Evolutionary conservation across 2,113 vertebrate species (phyloP).

Genomic region (Pterocles gutturalis): DNA sequence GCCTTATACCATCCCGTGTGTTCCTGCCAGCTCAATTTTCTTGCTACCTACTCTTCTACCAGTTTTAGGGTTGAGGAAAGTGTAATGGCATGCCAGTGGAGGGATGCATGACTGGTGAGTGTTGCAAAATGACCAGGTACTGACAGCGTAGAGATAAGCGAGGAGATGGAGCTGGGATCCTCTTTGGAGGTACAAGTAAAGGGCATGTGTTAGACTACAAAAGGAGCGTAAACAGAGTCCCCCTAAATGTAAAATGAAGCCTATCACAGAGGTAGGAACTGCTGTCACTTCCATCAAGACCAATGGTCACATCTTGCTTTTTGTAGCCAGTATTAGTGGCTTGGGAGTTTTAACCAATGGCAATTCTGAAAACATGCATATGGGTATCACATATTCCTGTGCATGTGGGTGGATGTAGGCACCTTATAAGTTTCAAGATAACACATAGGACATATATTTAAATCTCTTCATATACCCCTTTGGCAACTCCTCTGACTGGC

Average conservation of each 20-base stretch:
- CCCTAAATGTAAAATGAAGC: accelerated
- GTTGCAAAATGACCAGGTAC: not conserved
- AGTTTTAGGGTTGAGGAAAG: not conserved
- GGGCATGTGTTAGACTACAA: not conserved
- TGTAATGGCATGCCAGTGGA: accelerated
- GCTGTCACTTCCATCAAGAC: not conserved
- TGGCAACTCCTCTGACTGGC: not conserved
- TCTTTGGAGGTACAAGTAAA: not conserved
- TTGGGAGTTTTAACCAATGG: not conserved
- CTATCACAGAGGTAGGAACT: not conserved
- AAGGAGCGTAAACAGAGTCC: not conserved
- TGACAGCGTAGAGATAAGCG: not conserved
- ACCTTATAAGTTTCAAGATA: not conserved
- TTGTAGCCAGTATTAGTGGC: not conserved
- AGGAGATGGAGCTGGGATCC: not conserved
- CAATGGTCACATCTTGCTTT: not conserved
- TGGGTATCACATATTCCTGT: not conserved
- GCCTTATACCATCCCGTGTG: not conserved
- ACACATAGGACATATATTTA: not conserved
- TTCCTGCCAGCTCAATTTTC: not conserved
- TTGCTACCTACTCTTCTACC: not conserved
- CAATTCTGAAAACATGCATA: not conserved
- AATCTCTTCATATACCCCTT: not conserved
- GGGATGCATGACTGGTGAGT: accelerated
- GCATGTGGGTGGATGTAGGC: not conserved